Evolutionary conservation across 2,797 vertebrate genomes (phyloP).

Genomic region (Xiphophorus birchmanni): DNA sequence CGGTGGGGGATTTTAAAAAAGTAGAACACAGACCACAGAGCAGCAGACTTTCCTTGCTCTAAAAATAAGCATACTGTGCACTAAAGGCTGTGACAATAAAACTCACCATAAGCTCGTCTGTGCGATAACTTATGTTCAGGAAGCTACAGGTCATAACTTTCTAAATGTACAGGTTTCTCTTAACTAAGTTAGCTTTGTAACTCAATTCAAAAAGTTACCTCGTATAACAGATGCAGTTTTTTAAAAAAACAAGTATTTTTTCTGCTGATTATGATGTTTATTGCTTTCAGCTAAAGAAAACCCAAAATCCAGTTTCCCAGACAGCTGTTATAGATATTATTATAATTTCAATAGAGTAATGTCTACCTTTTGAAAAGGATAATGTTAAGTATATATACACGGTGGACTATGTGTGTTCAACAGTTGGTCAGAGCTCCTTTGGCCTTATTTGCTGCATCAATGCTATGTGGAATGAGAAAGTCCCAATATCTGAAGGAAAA

Average conservation of each 20-base stretch:
- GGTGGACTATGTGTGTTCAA: too few species aligned
- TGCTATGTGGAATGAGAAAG: not conserved
- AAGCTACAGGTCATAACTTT: not conserved
- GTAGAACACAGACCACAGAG: constrained; percentile 10
- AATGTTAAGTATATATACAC: too few species aligned
- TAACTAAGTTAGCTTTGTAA: not conserved
- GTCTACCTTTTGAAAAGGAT: too few species aligned
- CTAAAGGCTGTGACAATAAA: not conserved
- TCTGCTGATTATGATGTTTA: not conserved
- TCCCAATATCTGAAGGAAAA: too few species aligned
- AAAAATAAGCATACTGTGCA: not conserved
- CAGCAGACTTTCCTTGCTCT: not conserved
- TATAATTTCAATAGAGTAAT: not conserved
- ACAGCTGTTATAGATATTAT: not conserved
- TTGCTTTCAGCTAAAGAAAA: not conserved
- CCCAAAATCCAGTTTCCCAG: too few species aligned
- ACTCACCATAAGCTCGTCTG: not conserved
- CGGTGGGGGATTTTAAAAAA: constrained; percentile 10
- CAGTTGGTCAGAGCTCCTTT: too few species aligned
- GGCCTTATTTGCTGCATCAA: not conserved
- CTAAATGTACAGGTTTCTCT: not conserved
- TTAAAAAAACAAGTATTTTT: not conserved
- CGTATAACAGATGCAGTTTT: too few species aligned
- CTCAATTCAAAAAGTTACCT: too few species aligned
- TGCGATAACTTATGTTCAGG: not conserved